A percentile compares a stretch with the other conserved stretches of the same genome.
These are phyloP conservation scores for Enteromius radiatus DNA, from an alignment of 2,797 vertebrate genomes.

Conservation along the genomic window DNA sequence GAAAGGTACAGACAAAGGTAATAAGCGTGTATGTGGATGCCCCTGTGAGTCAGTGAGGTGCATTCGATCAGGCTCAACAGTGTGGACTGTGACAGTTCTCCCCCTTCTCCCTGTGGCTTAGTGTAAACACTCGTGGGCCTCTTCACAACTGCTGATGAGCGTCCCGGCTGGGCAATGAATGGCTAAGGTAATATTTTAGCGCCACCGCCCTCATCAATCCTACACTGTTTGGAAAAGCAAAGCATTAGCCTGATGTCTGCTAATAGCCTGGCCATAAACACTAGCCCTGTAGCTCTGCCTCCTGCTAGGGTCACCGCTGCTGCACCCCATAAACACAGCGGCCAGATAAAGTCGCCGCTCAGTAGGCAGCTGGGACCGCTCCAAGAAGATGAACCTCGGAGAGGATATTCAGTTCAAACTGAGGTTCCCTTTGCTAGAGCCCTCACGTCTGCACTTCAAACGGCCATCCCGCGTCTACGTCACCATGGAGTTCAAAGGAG, in stretches of 20 bases:
- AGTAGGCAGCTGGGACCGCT: conserved; percentile 59
- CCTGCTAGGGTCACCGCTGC: conserved; percentile 48
- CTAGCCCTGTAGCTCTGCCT: conserved; percentile 60
- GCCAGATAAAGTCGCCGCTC: conserved; percentile 49
- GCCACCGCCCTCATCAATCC: conserved; percentile 76
- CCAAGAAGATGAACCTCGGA: conserved; percentile 46
- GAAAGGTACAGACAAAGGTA: conserved; percentile 23
- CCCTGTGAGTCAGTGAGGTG: conserved; percentile 31
- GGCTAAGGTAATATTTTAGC: conserved; percentile 74
- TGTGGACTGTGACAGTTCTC: conserved; percentile 48
- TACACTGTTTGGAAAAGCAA: conserved; percentile 76
- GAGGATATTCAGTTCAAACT: conserved; percentile 40
- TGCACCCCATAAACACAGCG: conserved; percentile 56
- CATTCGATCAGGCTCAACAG: conserved; percentile 48
- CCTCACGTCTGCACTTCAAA: conserved; percentile 58
- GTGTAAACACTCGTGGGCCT: conserved; percentile 59
- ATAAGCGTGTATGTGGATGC: conserved; percentile 11
- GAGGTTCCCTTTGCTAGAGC: conserved; percentile 46
- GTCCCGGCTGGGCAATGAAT: conserved; percentile 67
- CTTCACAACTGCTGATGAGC: conserved; percentile 34
- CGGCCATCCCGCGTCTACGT: conserved; percentile 48
- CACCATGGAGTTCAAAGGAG: conserved; percentile 59
- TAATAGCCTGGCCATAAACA: conserved; percentile 78
- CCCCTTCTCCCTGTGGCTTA: conserved; percentile 24
- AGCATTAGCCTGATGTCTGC: conserved; percentile 64